phyloP scores from a whole-genome alignment of 2,797 vertebrate genomes.

The Todus mexicanus region DNA sequence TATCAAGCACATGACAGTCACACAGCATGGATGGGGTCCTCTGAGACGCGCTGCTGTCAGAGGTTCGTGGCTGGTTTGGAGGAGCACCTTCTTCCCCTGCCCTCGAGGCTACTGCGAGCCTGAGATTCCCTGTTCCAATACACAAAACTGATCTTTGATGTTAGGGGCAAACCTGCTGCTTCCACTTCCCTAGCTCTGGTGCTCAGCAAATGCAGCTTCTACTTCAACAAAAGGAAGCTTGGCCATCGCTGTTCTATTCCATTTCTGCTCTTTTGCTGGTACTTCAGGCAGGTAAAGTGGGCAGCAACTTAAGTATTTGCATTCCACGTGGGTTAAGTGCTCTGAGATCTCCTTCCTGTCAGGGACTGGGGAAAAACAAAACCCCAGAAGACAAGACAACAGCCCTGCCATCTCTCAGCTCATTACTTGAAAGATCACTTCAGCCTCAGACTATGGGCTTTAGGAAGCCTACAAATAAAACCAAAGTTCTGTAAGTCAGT shows the following conservation, averaged over 20 bases:
- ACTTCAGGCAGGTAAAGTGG: not conserved
- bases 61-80: constrained; percentile 2
- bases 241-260: not conserved
- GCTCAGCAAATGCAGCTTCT: not conserved
- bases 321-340: not conserved
- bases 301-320: not conserved
- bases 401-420: not conserved
- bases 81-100: constrained; percentile 18
- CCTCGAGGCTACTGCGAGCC: not conserved
- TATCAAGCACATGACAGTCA: constrained; percentile 60
- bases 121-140: not conserved
- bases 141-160: not conserved
- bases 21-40: constrained; percentile 58
- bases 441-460: not conserved
- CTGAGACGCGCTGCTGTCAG: constrained; percentile 48
- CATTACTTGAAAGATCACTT: not conserved
- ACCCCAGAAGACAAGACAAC: not conserved
- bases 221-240: not conserved
- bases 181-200: not conserved
- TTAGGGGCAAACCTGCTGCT: not conserved
- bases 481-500: not conserved
- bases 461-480: not conserved
- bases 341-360: not conserved
- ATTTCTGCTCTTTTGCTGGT: not conserved
- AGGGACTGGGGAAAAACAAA: not conserved